A percentile compares a stretch with the other conserved stretches of the same genome.
Conservation (phyloP, 2,888 invertebrate species). For the Agapetus fuscipes region DNA sequence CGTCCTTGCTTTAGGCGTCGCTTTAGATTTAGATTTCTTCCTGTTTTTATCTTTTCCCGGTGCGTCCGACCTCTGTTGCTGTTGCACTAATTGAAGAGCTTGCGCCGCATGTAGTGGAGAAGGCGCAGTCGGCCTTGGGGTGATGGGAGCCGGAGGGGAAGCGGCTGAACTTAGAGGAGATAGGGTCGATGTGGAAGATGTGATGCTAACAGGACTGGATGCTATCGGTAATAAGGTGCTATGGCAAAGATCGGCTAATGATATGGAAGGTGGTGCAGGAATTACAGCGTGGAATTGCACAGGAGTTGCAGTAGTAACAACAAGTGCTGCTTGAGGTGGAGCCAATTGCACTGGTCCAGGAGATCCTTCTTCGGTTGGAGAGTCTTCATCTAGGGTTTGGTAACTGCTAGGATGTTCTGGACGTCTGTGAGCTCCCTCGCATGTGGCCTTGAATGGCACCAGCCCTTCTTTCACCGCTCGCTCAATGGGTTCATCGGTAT, state of each 20-base stretch:
- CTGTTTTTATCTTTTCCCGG: conserved; percentile 72
- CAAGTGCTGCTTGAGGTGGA: conserved; percentile 44
- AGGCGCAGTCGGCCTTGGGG: conserved; percentile 19
- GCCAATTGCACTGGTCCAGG: conserved; percentile 32
- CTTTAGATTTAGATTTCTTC: conserved; percentile 75
- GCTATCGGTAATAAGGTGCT: conserved; percentile 33
- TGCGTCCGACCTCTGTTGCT: conserved; percentile 42
- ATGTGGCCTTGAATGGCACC: conserved; percentile 85
- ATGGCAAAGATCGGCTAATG: conserved; percentile 22
- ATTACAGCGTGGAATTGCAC: conserved; percentile 60
- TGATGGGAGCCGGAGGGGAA: conserved; percentile 20
- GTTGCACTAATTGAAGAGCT: too few relatives aligned
- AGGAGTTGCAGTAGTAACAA: conserved; percentile 56
- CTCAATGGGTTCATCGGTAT: conserved; percentile 89
- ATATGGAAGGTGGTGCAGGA: conserved; percentile 42
- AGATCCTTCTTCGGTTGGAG: conserved; percentile 68
- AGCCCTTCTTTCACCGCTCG: conserved; percentile 90
- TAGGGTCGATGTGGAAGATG: conserved; percentile 24
- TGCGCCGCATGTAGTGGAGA: conserved; percentile 30
- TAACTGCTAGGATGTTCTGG: conserved; percentile 82
- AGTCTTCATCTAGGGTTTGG: conserved; percentile 82
- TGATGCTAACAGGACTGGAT: conserved; percentile 30
- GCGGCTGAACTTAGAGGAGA: conserved; percentile 37
- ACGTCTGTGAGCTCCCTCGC: conserved; percentile 77
- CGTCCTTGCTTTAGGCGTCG: conserved; percentile 70